Base-by-base conservation (phyloP, 2,113 vertebrate species). In the Propithecus coquereli region DNA sequence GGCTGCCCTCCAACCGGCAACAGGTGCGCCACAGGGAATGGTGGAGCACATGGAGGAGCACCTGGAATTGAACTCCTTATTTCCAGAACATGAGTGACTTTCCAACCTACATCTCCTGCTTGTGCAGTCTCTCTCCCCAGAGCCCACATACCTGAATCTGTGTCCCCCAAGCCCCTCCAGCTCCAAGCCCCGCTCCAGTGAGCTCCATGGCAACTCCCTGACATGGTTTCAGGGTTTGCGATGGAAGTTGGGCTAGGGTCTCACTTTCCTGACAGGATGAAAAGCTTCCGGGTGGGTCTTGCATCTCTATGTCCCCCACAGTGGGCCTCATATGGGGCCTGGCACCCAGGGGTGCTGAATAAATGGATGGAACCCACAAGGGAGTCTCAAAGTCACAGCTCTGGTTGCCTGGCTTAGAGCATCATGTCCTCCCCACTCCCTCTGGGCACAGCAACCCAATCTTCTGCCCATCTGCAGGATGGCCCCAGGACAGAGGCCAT, bases 61-160 rank as follows among this genome's bases (percentile, higher is more conserved):
- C 18, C 22, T 47, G 8, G 74, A 90, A 57, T 8, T 20, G 27
- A 79, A 54, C 34, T 50, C 59, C 54, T 40, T 63, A 13, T 30
- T 80, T 87, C 59, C 43, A 18, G 77, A 77, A 54, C 16, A 18
- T 0, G 13, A 90, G 40, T 16, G 34, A 43, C 40, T 68, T 90
- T 43, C 65, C 16, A n/a, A 10, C 20, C 43, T 18, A 9, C 3
- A 2, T 2, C 13, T 22, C 20, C 43, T 63, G 34, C 43, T 30
- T 32, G 0, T 40, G 18, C 12, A 2, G 17, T 16, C 14, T 37
- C 14, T 11, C 20, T 27, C 4, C 54, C 27, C 1, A 10, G 20
- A 77, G 3, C 34, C 14, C 37, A 8, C 40, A 57, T 14, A 27
- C 7, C 81, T 11, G 1, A 22, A 12, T 50, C 57, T 20, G 23